phyloP scores from a whole-genome alignment of 2,113 vertebrate species.

The Daubentonia madagascariensis region DNA sequence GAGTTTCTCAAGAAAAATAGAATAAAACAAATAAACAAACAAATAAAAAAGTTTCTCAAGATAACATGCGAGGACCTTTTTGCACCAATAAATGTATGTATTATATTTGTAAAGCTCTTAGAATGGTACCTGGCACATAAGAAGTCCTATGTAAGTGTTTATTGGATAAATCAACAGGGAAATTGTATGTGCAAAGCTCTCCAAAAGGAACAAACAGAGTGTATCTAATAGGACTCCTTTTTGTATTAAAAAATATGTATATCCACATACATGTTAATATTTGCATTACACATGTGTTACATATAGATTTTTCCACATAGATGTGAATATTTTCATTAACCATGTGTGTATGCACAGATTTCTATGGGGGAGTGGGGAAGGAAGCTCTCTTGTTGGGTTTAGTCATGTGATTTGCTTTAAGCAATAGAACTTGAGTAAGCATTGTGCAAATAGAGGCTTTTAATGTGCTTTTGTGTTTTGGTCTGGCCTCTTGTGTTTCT shows the following conservation, averaged over 20 bases:
- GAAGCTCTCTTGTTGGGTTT: too few species aligned
- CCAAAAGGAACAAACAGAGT: background rate
- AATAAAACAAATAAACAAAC: too few species aligned
- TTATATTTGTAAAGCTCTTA: background rate
- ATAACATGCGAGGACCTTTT: background rate
- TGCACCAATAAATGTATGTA: background rate
- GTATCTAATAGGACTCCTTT: background rate
- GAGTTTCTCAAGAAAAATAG: background rate
- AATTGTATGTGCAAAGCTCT: background rate
- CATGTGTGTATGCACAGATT: too few species aligned
- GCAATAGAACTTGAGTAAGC: background rate
- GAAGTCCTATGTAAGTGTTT: background rate
- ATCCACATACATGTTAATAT: background rate
- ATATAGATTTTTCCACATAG: background rate
- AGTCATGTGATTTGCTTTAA: background rate
- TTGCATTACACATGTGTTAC: background rate
- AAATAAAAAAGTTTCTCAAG: too few species aligned
- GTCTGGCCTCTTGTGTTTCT: background rate
- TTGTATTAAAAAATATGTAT: background rate
- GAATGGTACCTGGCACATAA: background rate
- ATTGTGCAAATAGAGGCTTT: background rate
- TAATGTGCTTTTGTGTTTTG: background rate
- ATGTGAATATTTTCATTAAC: too few species aligned
- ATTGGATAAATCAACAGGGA: background rate
- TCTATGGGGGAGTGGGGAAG: too few species aligned